phyloP scores from a whole-genome alignment of 2,888 invertebrate species.

The Ormyrus labotus region DNA sequence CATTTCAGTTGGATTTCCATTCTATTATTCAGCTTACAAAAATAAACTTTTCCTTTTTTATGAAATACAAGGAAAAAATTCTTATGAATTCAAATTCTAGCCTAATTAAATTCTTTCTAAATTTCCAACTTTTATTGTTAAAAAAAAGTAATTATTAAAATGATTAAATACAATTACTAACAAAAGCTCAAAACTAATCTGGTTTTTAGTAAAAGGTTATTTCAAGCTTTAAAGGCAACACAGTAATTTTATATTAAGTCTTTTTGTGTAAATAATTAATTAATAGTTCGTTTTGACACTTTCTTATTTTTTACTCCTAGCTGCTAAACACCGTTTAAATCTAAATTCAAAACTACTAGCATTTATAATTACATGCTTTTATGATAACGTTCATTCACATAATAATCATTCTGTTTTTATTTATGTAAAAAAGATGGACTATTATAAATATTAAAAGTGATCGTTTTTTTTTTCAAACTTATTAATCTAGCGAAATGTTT shows the following conservation, averaged over 20 bases:
- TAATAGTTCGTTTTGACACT: background rate
- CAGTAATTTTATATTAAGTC: background rate
- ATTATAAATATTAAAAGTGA: conserved; percentile 13
- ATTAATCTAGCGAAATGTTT: conserved; percentile 9
- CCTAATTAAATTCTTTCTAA: no score
- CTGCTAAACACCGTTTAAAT: background rate
- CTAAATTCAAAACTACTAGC: conserved; percentile 30
- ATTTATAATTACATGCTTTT: conserved; percentile 30
- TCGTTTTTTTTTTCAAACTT: background rate
- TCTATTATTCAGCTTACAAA: conserved; percentile 1
- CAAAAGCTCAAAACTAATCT: background rate
- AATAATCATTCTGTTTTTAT: background rate
- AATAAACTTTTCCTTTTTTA: background rate
- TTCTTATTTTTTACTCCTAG: conserved; percentile 8
- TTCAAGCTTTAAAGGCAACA: background rate
- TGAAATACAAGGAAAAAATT: background rate
- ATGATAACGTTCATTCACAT: conserved; percentile 11
- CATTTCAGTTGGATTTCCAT: conserved; percentile 3
- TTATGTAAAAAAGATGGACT: conserved; percentile 29
- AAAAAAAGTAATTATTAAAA: background rate
- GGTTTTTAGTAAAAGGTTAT: background rate
- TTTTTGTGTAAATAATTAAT: background rate
- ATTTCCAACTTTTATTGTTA: background rate
- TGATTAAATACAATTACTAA: background rate
- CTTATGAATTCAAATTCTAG: background rate